Base-by-base conservation (phyloP, 2,888 invertebrate species). In the Lasiommata megera region DNA sequence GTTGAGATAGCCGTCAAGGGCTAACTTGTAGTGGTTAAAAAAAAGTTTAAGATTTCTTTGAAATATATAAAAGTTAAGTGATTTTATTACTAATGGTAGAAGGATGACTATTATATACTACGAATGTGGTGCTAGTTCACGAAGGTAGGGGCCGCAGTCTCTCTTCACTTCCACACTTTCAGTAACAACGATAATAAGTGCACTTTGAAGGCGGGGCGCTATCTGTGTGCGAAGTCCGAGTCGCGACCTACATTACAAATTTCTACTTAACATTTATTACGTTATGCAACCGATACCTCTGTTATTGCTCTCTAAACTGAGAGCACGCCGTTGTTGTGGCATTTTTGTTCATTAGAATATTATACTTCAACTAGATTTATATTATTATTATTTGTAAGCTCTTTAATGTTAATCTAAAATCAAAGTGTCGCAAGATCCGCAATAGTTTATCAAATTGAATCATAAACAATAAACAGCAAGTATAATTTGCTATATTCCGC, bases 241-340 rank as follows among this genome's bases (percentile, higher is more conserved):
- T 31, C 17, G 48, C 56, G 63, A 61, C 63, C 63, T 53, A 58
- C 58, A 60, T 62, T 58, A 56, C 58, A 18, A 41, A 58, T 63
- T 61, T 64, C 59, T 64, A 59, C 50, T 61, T 47, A 28, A 29
- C 36, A 29, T 14, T 51, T 28, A 18, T 23, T 44, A 6, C 17
- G 43, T 63, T 61, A 57, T 43, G 59, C 50, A 64, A 64, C 29
- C 31, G 62, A 48, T 29, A 37, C 46, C 46, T 47, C 54, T 3
- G 36, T 44, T 44, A 17, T 38, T 37, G 54, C n/a, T 46, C 28
- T 37, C 29, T 31, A 28, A 37, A 29, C 16, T 36, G 29, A 37
- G 23, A 38, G 16, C 12, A 17, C 12, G 5, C 18, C 31, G 16
- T 31, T 46, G 16, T 31, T 31, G 31, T 31, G 29, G 46, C 12